Base-by-base conservation (phyloP, 1,140 invertebrate species). In the Brachionus asplanchnoidis region DNA sequence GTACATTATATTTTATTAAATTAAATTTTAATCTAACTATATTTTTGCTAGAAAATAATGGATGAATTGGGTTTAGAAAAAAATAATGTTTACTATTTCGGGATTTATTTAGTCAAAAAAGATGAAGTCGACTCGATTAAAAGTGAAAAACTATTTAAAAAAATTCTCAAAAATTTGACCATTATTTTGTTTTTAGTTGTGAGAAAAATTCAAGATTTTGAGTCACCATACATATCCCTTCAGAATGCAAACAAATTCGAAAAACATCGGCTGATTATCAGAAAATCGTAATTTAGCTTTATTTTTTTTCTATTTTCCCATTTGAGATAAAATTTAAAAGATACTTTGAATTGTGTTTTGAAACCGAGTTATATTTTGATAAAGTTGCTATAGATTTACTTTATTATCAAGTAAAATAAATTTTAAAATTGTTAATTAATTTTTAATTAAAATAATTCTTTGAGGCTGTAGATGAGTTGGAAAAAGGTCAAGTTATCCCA, bases 171-270 rank as follows among this genome's bases (percentile, higher is more conserved):
- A 28, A 8, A 6, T 50, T 36, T 46, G n/a, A 20, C n/a, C n/a
- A 12, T 23, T 4, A 32, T n/a, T 23, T 26, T 46, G 32, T 56
- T 80, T 28, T 14, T 3, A 82, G 79, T 82, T 82, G 79, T 97
- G 60, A 92, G 96, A 84, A 95, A 94, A 88, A 89, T 98, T 28
- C 94, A 97, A 90, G 93, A 97, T 88, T 98, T 97, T 92, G 97
- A 99, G 92, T 96, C 95, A 85, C 96, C 96, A 11, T 95, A 94
- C 89, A 94, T 98, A 89, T 96, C 95, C 79, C 92, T 95, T 87
- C 94, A 92, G 86, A 91, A 92, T 86, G 90, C 91, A 86, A 91
- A 90, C 56, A 88, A 88, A 53, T 85, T 85, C 20, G 88, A 87
- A 46, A 84, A 87, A 26, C 89, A 90, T 86, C 85, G 88, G 85